These are phyloP conservation scores for Eledona agricola DNA, from an alignment of 2,888 invertebrate genomes.

Conservation along the genomic window DNA sequence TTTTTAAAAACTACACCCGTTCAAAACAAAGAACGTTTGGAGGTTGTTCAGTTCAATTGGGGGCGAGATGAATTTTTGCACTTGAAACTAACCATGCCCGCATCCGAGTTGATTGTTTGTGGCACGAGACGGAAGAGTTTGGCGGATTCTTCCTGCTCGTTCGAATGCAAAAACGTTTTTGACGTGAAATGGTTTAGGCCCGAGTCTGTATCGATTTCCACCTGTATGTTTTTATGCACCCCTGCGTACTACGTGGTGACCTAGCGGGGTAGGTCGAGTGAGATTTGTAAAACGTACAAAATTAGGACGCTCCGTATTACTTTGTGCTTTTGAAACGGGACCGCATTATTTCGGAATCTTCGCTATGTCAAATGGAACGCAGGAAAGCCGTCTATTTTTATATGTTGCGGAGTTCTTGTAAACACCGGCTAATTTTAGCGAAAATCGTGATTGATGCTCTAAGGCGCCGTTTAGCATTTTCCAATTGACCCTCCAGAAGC, in stretches of 20 bases:
- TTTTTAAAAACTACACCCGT: too few relatives aligned
- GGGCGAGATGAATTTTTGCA: slow-evolving; percentile 9
- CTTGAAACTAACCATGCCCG: slow-evolving; percentile 28
- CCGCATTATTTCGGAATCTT: slow-evolving; percentile 19
- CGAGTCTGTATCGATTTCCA: slow-evolving; percentile 32
- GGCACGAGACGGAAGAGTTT: neutral
- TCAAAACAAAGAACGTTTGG: too few relatives aligned
- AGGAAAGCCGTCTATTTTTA: slow-evolving; percentile 30
- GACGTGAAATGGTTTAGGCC: slow-evolving; percentile 13
- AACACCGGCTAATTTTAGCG: slow-evolving; percentile 28
- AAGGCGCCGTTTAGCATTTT: too few relatives aligned
- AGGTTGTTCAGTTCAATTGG: neutral
- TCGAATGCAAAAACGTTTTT: slow-evolving; percentile 6
- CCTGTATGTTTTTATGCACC: slow-evolving; percentile 30
- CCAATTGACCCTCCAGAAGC: too few relatives aligned
- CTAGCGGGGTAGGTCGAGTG: slow-evolving; percentile 36
- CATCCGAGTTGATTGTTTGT: slow-evolving; percentile 10
- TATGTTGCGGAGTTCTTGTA: slow-evolving; percentile 19
- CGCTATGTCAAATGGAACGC: slow-evolving; percentile 16
- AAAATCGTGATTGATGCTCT: slow-evolving; percentile 15
- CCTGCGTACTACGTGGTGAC: slow-evolving; percentile 33
- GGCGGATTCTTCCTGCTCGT: neutral
- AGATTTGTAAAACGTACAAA: neutral
- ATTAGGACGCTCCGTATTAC: too few relatives aligned
- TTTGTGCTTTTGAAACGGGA: slow-evolving; percentile 3